These are phyloP conservation scores for Megatriorchis doriae DNA, from an alignment of 2,113 vertebrate species.

Conservation along the genomic window DNA sequence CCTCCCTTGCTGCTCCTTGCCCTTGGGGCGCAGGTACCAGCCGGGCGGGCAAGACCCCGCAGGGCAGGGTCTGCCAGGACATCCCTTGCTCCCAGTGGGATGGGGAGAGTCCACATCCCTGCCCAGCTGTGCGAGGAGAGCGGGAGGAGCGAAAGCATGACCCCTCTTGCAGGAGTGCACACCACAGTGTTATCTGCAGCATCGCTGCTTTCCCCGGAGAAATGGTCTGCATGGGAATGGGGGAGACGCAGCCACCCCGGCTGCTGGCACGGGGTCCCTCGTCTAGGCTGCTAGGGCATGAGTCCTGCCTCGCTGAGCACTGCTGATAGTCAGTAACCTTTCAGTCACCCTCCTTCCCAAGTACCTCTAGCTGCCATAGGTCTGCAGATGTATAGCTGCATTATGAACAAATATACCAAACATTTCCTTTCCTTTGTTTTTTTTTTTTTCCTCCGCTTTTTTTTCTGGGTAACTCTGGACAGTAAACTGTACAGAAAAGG, in stretches of 20 bases:
- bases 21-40: neutral
- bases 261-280: neutral
- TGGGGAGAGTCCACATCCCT: neutral
- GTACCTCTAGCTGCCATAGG: neutral
- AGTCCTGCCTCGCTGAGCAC: neutral
- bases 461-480: neutral
- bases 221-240: neutral
- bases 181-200: accelerated
- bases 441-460: too few relatives aligned
- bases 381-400: neutral
- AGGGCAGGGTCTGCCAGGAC: neutral
- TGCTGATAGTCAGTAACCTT: neutral
- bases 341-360: neutral
- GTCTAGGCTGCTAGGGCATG: neutral
- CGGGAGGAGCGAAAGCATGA: neutral
- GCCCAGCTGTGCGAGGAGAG: accelerated
- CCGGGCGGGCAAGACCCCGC: accelerated
- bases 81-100: neutral
- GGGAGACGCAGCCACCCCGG: neutral
- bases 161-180: accelerated
- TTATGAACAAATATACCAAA: neutral
- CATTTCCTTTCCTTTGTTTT: accelerated
- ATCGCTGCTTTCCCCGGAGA: neutral
- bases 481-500: neutral
- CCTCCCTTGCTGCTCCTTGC: neutral